Conservation (phyloP, 1,140 invertebrate genomes). For the Thaumatotibia leucotreta region DNA sequence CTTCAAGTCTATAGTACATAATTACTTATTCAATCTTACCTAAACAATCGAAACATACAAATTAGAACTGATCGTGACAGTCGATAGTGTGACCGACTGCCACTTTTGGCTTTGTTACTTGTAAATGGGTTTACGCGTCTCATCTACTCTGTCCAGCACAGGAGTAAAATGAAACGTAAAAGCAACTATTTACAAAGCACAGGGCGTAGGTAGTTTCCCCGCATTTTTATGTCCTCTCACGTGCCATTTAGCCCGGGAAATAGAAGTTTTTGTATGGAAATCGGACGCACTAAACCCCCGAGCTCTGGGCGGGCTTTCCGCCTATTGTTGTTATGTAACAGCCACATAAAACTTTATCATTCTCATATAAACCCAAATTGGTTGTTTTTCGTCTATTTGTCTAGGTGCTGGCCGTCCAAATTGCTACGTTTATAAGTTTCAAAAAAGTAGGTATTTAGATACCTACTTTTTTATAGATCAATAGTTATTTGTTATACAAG, state of each 20-base stretch:
- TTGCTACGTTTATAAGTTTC: neutral
- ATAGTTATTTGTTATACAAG: no score
- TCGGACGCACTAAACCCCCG: constrained; percentile 64
- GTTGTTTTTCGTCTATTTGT: constrained; percentile 8
- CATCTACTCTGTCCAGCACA: constrained; percentile 23
- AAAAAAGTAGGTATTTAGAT: no score
- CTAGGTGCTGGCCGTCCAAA: neutral
- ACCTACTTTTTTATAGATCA: no score
- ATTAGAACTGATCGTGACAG: no score
- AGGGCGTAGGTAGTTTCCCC: constrained; percentile 46
- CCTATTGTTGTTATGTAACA: constrained; percentile 66
- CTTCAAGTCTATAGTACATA: no score
- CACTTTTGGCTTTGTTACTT: no score
- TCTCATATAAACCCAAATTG: constrained; percentile 39
- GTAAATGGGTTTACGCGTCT: no score
- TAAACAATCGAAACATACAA: no score
- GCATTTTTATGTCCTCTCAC: constrained; percentile 72
- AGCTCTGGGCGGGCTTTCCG: constrained; percentile 41
- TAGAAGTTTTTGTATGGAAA: constrained; percentile 70
- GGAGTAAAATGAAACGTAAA: constrained; percentile 34
- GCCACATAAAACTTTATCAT: constrained; percentile 65
- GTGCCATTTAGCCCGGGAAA: constrained; percentile 67
- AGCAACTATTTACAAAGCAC: constrained; percentile 16
- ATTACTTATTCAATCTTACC: no score
- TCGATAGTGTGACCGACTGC: no score